Conservation (phyloP, 2,113 vertebrate genomes). For the Nymphicus hollandicus region DNA sequence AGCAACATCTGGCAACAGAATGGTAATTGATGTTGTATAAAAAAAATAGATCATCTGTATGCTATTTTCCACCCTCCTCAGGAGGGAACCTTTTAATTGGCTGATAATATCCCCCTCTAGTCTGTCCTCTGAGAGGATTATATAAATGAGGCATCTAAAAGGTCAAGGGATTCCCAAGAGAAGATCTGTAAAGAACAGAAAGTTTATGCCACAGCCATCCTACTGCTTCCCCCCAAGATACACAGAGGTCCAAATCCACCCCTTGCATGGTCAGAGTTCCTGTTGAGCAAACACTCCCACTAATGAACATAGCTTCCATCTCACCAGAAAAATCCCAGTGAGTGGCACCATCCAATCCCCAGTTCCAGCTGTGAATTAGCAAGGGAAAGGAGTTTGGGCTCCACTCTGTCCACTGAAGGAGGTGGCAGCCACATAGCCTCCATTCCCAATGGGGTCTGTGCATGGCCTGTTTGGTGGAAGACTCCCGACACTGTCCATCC, state of each 20-base stretch:
- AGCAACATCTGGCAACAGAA: constrained; percentile 43
- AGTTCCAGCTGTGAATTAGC: neutral
- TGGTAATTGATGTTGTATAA: constrained; percentile 5
- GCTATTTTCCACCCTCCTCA: constrained; percentile 38
- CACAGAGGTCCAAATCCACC: neutral
- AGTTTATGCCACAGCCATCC: neutral
- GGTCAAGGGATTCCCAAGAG: constrained; percentile 39
- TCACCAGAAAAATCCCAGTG: neutral
- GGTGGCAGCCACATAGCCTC: neutral
- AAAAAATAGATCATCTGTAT: constrained; percentile 44
- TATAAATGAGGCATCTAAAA: constrained; percentile 50
- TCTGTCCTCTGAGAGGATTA: constrained; percentile 27
- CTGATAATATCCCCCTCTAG: constrained; percentile 33
- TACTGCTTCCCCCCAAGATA: neutral
- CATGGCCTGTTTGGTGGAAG: neutral
- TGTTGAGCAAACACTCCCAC: neutral
- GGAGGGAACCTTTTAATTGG: constrained; percentile 56
- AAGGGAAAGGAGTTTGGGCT: neutral
- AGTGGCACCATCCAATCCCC: neutral
- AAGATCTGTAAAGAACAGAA: neutral
- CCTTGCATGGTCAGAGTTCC: neutral
- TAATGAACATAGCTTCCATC: neutral
- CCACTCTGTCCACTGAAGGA: neutral
- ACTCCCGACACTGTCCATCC: neutral
- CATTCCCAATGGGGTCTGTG: neutral